Base-by-base conservation (phyloP, 2,888 invertebrate genomes). In the Oconnorella tubifera region DNA sequence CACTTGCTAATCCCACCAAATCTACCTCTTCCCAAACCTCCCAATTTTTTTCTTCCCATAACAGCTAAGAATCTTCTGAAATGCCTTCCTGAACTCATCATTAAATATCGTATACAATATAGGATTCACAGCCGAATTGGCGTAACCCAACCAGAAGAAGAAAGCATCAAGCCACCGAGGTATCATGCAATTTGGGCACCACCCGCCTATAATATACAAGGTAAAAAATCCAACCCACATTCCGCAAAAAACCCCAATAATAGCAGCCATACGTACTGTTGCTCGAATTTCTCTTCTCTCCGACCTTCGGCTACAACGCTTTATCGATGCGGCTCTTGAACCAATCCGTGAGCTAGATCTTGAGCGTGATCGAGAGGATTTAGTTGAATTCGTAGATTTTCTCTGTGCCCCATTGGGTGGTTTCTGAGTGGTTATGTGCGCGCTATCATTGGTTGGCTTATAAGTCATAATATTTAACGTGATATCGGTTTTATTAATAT, bases 181-280 rank as follows among this genome's bases (percentile, higher is more conserved):
- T 25, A 80, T 68, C 55, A 72, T 67, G 49, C 67, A 57, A 61
- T 75, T 75, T 56, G 72, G 67, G 50, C 68, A 58, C 61, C 75
- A 75, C n/a, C 69, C 61, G 48, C 79, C 69, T 25, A 78, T 75
- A 10, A 79, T 72, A 68, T 82, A 82, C 75, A 80, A 77, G 58
- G 78, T 74, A n/a, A 81, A 75, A 71, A 82, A 82, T 23, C 82
- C 82, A 65, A 82, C 74, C 82, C 82, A 82, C 70, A 82, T 83
- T 25, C 80, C 74, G 40, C 78, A 76, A 70, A 82, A 82, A 66
- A 77, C 77, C 2, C 78, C 78, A 72, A 82, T 82, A 58, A 82
- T 80, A 62, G 80, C 76, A 23, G 80, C 78, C 81, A 82, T 81
- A 4, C 80, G 73, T 65, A 80, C 80, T 25, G 82, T 82, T 50